A percentile compares a stretch with the other conserved stretches of the same genome.
phyloP scores from a whole-genome alignment of 2,113 vertebrate genomes.

The Triplophysa tibetana region DNA sequence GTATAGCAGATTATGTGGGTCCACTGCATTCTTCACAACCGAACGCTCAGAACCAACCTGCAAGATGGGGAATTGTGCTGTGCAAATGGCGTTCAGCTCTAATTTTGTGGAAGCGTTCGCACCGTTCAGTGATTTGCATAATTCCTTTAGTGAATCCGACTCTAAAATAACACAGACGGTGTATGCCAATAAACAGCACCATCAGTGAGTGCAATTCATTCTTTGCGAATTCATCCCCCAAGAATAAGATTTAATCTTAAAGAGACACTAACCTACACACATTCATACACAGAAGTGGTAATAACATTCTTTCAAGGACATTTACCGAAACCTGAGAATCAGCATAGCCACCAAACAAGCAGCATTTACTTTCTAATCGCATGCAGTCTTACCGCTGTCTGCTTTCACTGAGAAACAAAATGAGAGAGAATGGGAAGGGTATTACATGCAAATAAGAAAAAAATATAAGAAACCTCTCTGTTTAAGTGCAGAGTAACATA shows the following conservation, averaged over 20 bases:
- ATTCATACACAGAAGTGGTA: not conserved
- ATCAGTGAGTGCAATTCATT: too few relatives aligned
- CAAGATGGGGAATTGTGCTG: too few relatives aligned
- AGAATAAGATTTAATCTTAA: not conserved
- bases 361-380: not conserved
- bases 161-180: too few relatives aligned
- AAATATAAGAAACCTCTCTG: constrained; percentile 22
- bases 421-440: constrained; percentile 1
- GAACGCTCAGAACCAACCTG: too few relatives aligned
- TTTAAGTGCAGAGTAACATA: constrained; percentile 11
- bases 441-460: constrained; percentile 45
- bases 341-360: not conserved
- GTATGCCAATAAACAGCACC: too few relatives aligned
- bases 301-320: not conserved
- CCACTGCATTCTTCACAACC: too few relatives aligned
- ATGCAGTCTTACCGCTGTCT: not conserved
- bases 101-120: too few relatives aligned
- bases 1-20: too few relatives aligned
- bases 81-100: too few relatives aligned
- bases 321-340: constrained; percentile 12
- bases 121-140: too few relatives aligned
- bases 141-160: too few relatives aligned
- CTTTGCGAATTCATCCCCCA: not conserved
- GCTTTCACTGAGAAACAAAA: constrained; percentile 29
- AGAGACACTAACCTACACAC: not conserved